Evolutionary conservation across 2,797 vertebrate genomes (phyloP).

Genomic region (Sparus aurata): DNA sequence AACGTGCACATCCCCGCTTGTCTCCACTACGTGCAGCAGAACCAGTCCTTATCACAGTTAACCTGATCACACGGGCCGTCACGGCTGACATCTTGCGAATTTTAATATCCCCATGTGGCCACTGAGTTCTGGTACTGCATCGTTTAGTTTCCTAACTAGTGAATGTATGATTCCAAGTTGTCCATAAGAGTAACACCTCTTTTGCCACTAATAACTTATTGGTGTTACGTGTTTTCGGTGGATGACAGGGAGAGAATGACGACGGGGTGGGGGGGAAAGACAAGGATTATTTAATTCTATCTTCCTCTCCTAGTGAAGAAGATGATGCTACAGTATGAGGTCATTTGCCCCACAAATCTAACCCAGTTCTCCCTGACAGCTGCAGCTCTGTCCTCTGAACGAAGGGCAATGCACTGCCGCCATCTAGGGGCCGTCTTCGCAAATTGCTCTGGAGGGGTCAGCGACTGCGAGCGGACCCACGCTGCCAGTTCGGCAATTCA

Average conservation of each 20-base stretch:
- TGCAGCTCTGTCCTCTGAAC: neutral
- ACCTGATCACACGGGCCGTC: neutral
- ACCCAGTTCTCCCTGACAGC: slow-evolving; percentile 67
- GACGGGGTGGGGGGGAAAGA: neutral
- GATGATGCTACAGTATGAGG: slow-evolving; percentile 77
- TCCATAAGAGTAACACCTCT: too few species aligned
- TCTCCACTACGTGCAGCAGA: neutral
- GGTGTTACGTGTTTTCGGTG: neutral
- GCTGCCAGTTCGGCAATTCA: neutral
- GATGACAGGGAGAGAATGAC: neutral
- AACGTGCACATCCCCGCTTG: neutral
- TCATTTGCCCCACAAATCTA: slow-evolving; percentile 80
- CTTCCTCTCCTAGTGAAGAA: slow-evolving; percentile 68
- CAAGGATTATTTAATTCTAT: slow-evolving; percentile 29
- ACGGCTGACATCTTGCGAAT: neutral
- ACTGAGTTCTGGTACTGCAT: slow-evolving; percentile 14
- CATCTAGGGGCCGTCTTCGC: slow-evolving; percentile 41
- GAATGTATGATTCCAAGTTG: neutral
- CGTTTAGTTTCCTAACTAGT: slow-evolving; percentile 9
- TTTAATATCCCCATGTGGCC: slow-evolving; percentile 7
- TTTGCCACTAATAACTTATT: neutral
- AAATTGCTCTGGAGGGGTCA: neutral
- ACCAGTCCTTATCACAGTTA: neutral
- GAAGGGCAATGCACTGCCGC: slow-evolving; percentile 36
- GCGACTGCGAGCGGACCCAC: neutral